Evolutionary conservation across 2,888 invertebrate species (phyloP), one percentile per base, ranked within the genome.

Genomic region (Parnassius apollo): DNA sequence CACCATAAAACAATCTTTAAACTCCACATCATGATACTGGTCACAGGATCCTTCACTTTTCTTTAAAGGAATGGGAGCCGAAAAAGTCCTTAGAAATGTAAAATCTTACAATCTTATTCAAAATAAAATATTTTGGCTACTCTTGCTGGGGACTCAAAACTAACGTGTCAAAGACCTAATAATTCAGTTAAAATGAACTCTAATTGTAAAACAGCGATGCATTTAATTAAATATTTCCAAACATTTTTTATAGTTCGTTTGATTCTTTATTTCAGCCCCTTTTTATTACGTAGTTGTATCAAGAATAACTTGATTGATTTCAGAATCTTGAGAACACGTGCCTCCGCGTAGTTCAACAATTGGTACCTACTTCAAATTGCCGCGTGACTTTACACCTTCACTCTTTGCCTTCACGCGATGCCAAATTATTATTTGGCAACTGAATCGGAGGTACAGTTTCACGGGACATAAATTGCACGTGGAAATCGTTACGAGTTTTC

Each of bases 241-340:
- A 8, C 9, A 49, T 18, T 49, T 13, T 13, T 49, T 13, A 49
- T 13, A 18, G 18, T 48, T 48, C 13, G 13, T 13, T 49, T 49
- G 12, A n/a, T n/a, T 46, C 13, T 44, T 48, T 44, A 42, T 52
- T 62, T 53, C 9, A 46, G 48, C 42, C 50, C 13, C 12, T 12
- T 51, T 56, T 64, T 49, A 60, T 53, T 53, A 46, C 52, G 59
- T 56, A 54, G 49, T 50, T 55, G 42, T 45, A 42, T 46, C 42
- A 56, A 56, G 46, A 63, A 59, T 57, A 64, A 64, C 60, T 57
- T 60, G 60, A 57, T 64, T 64, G 59, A 64, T 60, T 64, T 60
- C 22, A n/a, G n/a, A 64, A 11, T n/a, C 12, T 22, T 35, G 25
- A 48, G 11, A 13, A 57, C 64, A 64, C 64, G 64, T 64, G 60